A percentile compares a stretch with the other conserved stretches of the same genome.
These are phyloP conservation scores for Orchesellides sinensis DNA, from an alignment of 2,888 invertebrate species.

Conservation along the genomic window DNA sequence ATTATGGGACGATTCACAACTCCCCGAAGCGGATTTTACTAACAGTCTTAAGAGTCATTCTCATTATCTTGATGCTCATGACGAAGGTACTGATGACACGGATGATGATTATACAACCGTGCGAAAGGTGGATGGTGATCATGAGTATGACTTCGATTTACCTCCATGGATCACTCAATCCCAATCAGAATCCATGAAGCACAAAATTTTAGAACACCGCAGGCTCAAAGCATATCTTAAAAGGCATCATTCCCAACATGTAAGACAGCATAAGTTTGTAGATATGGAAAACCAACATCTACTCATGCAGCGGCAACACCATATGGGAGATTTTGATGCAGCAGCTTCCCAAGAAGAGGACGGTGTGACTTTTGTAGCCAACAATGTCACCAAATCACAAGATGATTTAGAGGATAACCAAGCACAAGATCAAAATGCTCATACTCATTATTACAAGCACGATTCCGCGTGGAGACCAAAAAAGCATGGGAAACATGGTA, in stretches of 20 bases:
- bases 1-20: slow-evolving; percentile 30
- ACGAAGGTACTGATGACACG: slow-evolving; percentile 34
- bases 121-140: neutral
- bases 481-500: slow-evolving; percentile 42
- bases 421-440: slow-evolving; percentile 17
- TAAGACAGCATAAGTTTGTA: slow-evolving; percentile 29
- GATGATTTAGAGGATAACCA: slow-evolving; percentile 22
- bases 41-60: slow-evolving; percentile 28
- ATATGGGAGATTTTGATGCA: neutral
- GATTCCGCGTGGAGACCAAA: slow-evolving; percentile 36
- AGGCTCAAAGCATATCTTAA: slow-evolving; percentile 55
- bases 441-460: slow-evolving; percentile 44
- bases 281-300: slow-evolving; percentile 19
- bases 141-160: neutral
- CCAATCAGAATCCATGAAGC: slow-evolving; percentile 25
- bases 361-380: slow-evolving; percentile 21
- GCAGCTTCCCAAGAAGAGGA: slow-evolving; percentile 10
- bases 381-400: slow-evolving; percentile 20
- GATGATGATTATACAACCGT: slow-evolving; percentile 3
- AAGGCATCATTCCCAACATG: slow-evolving; percentile 60
- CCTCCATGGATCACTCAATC: slow-evolving; percentile 25
- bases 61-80: slow-evolving; percentile 29
- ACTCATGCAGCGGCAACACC: too few species aligned
- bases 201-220: slow-evolving; percentile 59
- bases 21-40: slow-evolving; percentile 17